phyloP scores from a whole-genome alignment of 1,140 invertebrate species.

The Wiebesia pumilae region DNA sequence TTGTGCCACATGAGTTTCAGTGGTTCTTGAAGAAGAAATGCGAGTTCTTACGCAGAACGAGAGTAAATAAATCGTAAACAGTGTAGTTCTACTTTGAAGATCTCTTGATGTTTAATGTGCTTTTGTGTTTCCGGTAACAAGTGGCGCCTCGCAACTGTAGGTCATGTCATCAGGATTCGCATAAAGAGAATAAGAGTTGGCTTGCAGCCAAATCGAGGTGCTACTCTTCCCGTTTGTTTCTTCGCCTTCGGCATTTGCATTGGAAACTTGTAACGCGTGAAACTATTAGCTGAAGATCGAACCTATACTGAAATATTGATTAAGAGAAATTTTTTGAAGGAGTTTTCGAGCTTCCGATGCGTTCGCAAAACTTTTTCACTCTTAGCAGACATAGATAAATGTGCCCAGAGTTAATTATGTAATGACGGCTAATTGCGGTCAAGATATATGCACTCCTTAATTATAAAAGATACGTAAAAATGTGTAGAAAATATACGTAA shows the following conservation, averaged over 20 bases:
- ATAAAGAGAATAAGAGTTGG: constrained; percentile 58
- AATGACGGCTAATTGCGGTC: no score
- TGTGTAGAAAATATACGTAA: no score
- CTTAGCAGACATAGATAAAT: no score
- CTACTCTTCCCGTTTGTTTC: constrained; percentile 61
- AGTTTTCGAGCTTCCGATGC: not conserved
- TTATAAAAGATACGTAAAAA: no score
- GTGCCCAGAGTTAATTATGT: no score
- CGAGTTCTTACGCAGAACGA: not conserved
- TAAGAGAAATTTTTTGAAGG: not conserved
- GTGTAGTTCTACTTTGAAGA: constrained; percentile 3
- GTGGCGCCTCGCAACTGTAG: constrained; percentile 24
- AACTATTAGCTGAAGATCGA: constrained; percentile 66
- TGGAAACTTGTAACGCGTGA: constrained; percentile 65
- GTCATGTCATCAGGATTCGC: constrained; percentile 54
- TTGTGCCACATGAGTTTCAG: not conserved
- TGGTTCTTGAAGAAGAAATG: not conserved
- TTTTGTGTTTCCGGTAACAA: constrained; percentile 47
- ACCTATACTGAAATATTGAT: constrained; percentile 41
- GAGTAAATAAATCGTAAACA: constrained; percentile 25
- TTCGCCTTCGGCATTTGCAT: constrained; percentile 64
- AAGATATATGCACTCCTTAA: no score
- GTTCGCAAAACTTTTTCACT: no score
- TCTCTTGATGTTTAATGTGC: constrained; percentile 45
- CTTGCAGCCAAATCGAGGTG: constrained; percentile 65